A percentile compares a stretch with the other conserved stretches of the same genome.
Evolutionary conservation across 2,888 invertebrate genomes (phyloP).

Genomic region (Dicycla oo): DNA sequence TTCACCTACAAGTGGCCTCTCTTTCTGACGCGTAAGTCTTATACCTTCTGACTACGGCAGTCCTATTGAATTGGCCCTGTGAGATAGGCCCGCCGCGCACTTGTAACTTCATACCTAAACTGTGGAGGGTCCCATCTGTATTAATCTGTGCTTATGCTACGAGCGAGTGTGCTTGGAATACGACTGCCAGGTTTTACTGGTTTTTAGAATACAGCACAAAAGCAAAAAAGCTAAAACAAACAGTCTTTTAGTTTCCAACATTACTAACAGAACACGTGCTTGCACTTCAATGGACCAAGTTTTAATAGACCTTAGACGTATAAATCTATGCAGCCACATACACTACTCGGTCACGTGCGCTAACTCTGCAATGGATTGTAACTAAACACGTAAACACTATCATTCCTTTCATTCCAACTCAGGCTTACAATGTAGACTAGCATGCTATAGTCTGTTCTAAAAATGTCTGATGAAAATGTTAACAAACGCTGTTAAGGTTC

Average conservation of each 20-base stretch:
- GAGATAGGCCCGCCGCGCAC: too few relatives aligned
- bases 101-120: too few relatives aligned
- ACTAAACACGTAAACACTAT: slow-evolving; percentile 53
- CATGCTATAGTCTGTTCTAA: background rate
- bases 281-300: slow-evolving; percentile 39
- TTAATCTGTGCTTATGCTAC: too few relatives aligned
- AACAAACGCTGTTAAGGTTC: too few relatives aligned
- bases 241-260: background rate
- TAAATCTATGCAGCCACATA: slow-evolving; percentile 25
- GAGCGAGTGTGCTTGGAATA: background rate
- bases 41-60: too few relatives aligned
- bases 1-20: too few relatives aligned
- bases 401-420: slow-evolving; percentile 42
- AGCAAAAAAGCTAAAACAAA: background rate
- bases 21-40: too few relatives aligned
- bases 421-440: slow-evolving; percentile 6
- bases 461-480: background rate
- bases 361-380: slow-evolving; percentile 35
- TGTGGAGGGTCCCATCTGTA: too few relatives aligned
- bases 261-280: slow-evolving; percentile 12
- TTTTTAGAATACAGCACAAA: too few relatives aligned
- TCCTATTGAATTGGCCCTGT: too few relatives aligned
- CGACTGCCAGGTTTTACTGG: background rate
- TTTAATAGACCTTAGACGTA: slow-evolving; percentile 38
- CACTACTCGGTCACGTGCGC: slow-evolving; percentile 31